Percentiles rank a stretch among this genome's conserved stretches.
Evolutionary conservation across 2,888 invertebrate genomes (phyloP).

Genomic region (Stratiomys singularior): DNA sequence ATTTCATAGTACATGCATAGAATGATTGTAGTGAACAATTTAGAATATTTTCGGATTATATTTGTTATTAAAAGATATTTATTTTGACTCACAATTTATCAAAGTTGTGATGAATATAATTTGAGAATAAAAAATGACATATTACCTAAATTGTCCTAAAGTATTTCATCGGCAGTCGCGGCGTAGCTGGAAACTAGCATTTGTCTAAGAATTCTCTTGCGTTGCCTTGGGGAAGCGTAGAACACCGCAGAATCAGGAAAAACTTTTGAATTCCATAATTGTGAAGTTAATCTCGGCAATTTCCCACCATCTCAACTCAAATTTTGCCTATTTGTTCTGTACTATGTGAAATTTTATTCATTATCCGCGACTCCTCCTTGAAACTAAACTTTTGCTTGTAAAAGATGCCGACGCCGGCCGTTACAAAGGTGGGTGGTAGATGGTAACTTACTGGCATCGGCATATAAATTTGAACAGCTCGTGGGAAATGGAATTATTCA

Average conservation of each 20-base stretch:
- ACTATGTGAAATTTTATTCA: conserved; percentile 16
- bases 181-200: too few species aligned
- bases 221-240: not conserved
- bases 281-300: not conserved
- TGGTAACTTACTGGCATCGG: not conserved
- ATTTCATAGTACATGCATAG: too few species aligned
- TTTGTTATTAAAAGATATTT: too few species aligned
- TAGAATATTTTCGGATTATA: too few species aligned
- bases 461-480: conserved; percentile 54
- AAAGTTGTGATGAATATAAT: too few species aligned
- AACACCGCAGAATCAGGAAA: not conserved
- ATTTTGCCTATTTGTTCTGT: conserved; percentile 11
- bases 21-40: too few species aligned
- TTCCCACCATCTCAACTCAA: conserved; percentile 20
- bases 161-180: too few species aligned
- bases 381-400: conserved; percentile 23
- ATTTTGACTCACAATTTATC: too few species aligned
- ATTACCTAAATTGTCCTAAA: too few species aligned
- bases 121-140: too few species aligned
- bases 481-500: conserved; percentile 54
- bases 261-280: conserved; percentile 1
- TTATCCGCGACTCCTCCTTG: not conserved
- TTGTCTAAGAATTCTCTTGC: too few species aligned
- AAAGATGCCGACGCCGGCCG: conserved; percentile 30
- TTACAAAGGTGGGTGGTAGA: too few species aligned